phyloP scores from a whole-genome alignment of 2,113 vertebrate species.

The Prolemur simus region DNA sequence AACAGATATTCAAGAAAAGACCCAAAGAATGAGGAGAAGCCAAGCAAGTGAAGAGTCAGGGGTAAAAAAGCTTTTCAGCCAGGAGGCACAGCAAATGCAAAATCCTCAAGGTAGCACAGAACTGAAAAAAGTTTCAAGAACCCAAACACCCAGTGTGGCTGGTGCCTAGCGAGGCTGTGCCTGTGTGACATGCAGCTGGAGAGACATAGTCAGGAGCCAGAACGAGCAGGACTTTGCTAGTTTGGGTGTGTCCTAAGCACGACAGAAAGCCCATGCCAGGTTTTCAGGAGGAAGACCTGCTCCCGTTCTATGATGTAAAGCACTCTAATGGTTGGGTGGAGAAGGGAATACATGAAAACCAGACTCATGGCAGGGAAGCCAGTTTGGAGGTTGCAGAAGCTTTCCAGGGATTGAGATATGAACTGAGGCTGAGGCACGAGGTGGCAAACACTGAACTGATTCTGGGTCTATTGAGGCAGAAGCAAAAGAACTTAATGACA shows the following conservation, averaged over 20 bases:
- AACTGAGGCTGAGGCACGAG: neutral
- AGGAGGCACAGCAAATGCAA: neutral
- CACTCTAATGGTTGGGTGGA: neutral
- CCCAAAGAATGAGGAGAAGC: neutral
- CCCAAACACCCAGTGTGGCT: neutral
- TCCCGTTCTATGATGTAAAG: neutral
- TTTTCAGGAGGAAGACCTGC: neutral
- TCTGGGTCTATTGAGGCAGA: neutral
- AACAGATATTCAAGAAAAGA: neutral
- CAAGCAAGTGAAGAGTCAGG: neutral
- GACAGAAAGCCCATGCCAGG: neutral
- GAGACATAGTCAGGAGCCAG: neutral
- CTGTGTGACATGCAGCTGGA: neutral
- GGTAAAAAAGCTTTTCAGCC: neutral
- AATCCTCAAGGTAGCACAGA: neutral
- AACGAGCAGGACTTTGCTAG: too few species aligned
- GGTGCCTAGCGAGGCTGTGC: neutral
- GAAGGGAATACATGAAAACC: neutral
- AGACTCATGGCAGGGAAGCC: fast-evolving
- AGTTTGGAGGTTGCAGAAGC: neutral
- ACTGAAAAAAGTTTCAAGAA: neutral
- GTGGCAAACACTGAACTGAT: neutral
- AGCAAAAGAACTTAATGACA: neutral
- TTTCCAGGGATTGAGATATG: neutral
- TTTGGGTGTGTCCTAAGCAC: neutral